Evolutionary conservation across 2,888 invertebrate species (phyloP), one percentile per base, ranked within the genome.

Genomic region (Acleris holmiana): DNA sequence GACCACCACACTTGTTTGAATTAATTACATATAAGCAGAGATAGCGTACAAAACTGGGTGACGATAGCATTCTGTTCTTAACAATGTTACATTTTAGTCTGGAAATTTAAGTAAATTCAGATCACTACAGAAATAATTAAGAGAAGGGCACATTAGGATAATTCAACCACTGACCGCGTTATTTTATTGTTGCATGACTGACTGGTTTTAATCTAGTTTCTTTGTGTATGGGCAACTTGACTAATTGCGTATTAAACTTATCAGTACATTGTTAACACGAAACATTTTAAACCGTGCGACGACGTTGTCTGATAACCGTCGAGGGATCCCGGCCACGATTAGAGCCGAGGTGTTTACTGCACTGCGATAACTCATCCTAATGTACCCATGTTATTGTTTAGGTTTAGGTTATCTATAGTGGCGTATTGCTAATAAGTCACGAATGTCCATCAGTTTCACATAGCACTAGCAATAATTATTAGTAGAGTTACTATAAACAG

Each of bases 381-480:
- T 48, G 59, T 65, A 65, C 64, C 64, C 64, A 58, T 17, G 13
- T 56, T 29, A 51, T 46, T 35, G 15, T 48, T 44, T 44, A 50
- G 35, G 15, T 48, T 44, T 44, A 50, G 35, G 29, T n/a, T 63
- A 25, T 58, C 49, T 47, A 19, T 51, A 23, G 25, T 54, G 54
- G 53, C 59, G 48, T 35, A 48, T 44, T 25, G 41, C 53, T n/a
- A 41, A 35, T 35, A 48, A 44, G 48, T 72, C 66, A 67, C 67
- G 69, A 76, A 70, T 70, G 77, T 80, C 73, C 76, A 70, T 72
- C 70, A 69, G 70, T 71, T 70, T 68, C 66, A 64, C 72, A 71
- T 67, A 70, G 67, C 85, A 91, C 85, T 91, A 91, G 86, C 92
- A 90, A 69, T 89, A 88, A 72, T 82, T 86, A 68, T 82, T 87